Conservation (phyloP, 2,113 vertebrate genomes). For the Pelecanoides urinatrix region DNA sequence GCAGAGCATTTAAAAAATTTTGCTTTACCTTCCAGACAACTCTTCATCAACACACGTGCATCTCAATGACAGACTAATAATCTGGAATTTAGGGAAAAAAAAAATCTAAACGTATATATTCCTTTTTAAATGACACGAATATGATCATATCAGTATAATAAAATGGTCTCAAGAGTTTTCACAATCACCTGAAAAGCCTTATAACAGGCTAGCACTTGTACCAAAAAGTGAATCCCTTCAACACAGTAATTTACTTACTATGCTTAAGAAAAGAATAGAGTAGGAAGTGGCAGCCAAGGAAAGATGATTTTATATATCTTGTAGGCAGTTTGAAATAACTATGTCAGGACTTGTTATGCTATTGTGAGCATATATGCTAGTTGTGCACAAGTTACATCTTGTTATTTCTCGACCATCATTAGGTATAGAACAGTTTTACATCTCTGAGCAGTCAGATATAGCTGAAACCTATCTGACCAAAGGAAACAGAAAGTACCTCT, state of each 20-base stretch:
- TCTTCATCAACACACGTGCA: neutral
- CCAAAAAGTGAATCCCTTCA: neutral
- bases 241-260: neutral
- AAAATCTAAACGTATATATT: neutral
- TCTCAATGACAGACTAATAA: neutral
- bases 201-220: neutral
- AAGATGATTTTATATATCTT: neutral
- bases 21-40: neutral
- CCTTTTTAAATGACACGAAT: neutral
- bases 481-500: neutral
- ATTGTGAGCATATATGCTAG: neutral
- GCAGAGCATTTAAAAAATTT: neutral
- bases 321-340: neutral
- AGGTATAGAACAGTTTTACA: neutral
- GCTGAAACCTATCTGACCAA: neutral
- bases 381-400: neutral
- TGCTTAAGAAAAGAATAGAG: neutral
- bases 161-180: neutral
- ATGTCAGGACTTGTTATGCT: neutral
- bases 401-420: neutral
- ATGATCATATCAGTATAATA: neutral
- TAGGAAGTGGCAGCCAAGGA: neutral
- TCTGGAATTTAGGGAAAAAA: neutral
- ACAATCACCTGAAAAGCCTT: neutral
- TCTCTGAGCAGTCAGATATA: neutral